Evolutionary conservation across 2,797 vertebrate genomes (phyloP), one percentile per base, ranked within the genome.

Genomic region (Gallinago solitaria): DNA sequence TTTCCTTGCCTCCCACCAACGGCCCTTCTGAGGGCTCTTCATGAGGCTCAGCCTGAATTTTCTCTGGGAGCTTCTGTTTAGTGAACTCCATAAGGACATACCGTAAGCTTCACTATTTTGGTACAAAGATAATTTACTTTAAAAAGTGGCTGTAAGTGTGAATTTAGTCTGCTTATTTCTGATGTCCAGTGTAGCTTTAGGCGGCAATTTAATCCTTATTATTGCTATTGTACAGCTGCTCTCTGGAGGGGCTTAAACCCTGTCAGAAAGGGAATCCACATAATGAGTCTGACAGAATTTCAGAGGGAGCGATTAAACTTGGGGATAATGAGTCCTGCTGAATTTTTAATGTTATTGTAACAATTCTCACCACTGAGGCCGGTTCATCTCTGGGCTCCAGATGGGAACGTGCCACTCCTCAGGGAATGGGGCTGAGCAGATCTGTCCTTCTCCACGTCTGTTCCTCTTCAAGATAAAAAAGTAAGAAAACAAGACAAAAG

Each of bases 121-220:
- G 37, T 50, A 33, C 18, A 3, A 11, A 67, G 90, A 67, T 63
- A 12, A 67, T 94, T 90, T 96, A 76, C 78, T 90, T 96, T 88
- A 18, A 75, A 73, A 94, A 89, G 39, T 60, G 27, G 9, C 54
- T 76, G 16, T 48, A 75, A 90, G 75, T 73, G 65, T 93, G 91
- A 89, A 73, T 95, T 93, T 78, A 95, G 73, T 76, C 86, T 89
- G 41, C 90, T 96, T 96, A 87, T 87, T 97, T 95, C 93, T 89
- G 93, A 96, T 96, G 97, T 97, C 97, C 97, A 95, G 93, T 83
- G 92, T 96, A 92, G 92, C 95, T 95, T 98, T 95, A 97, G 96
- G 96, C 92, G 96, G 92, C 92, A 96, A 96, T 96, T 98, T 97
- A 95, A 97, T 97, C 94, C 95, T 97, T 97, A 91, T 96, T 96